Conservation (phyloP, 2,888 invertebrate species). For the Silvanus unidentatus region DNA sequence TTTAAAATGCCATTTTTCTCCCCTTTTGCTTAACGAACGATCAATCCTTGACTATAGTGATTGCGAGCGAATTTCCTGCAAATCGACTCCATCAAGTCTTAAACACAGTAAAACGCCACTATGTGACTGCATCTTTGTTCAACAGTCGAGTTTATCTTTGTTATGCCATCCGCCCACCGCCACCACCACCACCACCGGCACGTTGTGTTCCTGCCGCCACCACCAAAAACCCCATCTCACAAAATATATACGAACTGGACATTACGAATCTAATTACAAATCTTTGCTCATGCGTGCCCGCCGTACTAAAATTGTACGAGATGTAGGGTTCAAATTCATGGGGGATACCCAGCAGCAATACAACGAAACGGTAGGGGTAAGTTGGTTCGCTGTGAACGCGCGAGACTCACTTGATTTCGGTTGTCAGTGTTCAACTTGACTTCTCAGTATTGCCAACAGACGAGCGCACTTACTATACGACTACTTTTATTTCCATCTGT, state of each 20-base stretch:
- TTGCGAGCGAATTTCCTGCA: no score
- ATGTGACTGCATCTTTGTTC: slow-evolving; percentile 22
- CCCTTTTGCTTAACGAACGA: no score
- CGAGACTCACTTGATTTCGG: slow-evolving; percentile 30
- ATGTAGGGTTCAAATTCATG: slow-evolving; percentile 37
- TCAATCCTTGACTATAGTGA: no score
- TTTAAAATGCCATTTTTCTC: no score
- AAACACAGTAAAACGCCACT: slow-evolving; percentile 26
- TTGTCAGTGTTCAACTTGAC: slow-evolving; percentile 32
- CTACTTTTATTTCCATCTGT: no score
- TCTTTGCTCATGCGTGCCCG: slow-evolving; percentile 49
- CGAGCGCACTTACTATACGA: slow-evolving; percentile 5
- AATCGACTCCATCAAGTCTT: slow-evolving; percentile 35
- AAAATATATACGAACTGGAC: slow-evolving; percentile 48
- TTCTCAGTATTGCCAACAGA: slow-evolving; percentile 21
- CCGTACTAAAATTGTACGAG: slow-evolving; percentile 26
- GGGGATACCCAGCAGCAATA: slow-evolving; percentile 35
- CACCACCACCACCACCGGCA: slow-evolving; percentile 22
- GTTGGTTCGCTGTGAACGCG: slow-evolving; percentile 31
- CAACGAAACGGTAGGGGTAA: slow-evolving; percentile 40
- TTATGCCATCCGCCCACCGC: slow-evolving; percentile 16
- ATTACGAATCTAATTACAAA: slow-evolving; percentile 52
- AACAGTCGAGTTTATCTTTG: slow-evolving; percentile 10
- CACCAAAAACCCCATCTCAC: slow-evolving; percentile 28
- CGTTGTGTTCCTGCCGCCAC: slow-evolving; percentile 16